Evolutionary conservation across 92 coral and sea anemone species (phyloP).

Genomic region (Parazoanthus swiftii): DNA sequence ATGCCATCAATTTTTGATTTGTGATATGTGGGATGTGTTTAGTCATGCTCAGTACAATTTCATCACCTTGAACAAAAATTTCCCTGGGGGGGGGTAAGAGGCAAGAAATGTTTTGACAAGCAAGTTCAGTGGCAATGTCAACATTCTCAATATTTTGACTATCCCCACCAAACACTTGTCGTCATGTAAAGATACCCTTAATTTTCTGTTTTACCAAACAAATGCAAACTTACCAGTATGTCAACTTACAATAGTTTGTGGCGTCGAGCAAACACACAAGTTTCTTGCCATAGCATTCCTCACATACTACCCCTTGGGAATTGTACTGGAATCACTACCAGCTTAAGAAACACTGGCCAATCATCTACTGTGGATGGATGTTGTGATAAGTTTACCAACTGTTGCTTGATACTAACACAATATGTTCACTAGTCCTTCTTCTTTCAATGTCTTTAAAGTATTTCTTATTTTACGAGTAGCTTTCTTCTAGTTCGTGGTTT

Average conservation of each 20-base stretch:
- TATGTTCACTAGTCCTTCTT: neutral
- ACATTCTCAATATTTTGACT: neutral
- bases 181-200: too few species aligned
- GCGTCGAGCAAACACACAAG: neutral
- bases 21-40: neutral
- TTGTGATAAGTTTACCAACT: too few species aligned
- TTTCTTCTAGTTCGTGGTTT: neutral
- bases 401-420: neutral
- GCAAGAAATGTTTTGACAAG: neutral
- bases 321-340: neutral
- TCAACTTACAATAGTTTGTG: neutral
- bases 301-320: conserved; percentile 3
- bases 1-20: conserved; percentile 5
- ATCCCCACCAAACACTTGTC: too few species aligned
- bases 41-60: neutral
- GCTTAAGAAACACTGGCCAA: neutral
- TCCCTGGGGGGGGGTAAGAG: neutral
- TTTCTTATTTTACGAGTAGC: neutral
- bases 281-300: conserved; percentile 1
- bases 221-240: neutral
- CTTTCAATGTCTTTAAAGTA: neutral
- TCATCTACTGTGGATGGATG: neutral
- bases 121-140: neutral
- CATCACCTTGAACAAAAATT: neutral
- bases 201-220: neutral